Evolutionary conservation across 2,888 invertebrate genomes (phyloP), one percentile per base, ranked within the genome.

Genomic region (Anarsia innoxiella): DNA sequence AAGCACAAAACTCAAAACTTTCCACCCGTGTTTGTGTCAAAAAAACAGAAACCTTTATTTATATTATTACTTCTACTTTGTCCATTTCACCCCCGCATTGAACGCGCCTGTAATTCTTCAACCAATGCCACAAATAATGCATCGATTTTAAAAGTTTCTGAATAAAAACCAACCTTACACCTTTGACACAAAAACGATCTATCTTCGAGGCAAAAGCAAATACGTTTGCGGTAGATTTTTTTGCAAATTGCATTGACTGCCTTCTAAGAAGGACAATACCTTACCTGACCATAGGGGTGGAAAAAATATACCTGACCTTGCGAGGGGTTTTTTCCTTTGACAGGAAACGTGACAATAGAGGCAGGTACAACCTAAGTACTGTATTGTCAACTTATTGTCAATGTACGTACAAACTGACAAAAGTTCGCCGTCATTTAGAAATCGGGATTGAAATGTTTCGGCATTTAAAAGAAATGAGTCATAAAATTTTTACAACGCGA

Each of bases 301-400:
- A 52, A 67, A 70, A 69, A 59, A 61, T 59, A 65, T 72, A 68
- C 65, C 64, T 65, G 70, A 70, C 69, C 75, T 69, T 51, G 43
- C 47, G 45, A 37, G 9, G 19, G 48, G 9, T 60, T 67, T 65
- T 67, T 59, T 49, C 54, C 58, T 56, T 44, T 51, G 55, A 56
- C 74, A 82, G 77, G 79, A 77, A 76, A 75, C 53, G 64, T 63
- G 67, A 78, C 79, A 79, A 78, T 70, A 45, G 56, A n/a, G n/a
- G n/a, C n/a, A n/a, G n/a, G n/a, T n/a, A n/a, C n/a, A n/a, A n/a
- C n/a, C n/a, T n/a, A n/a, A n/a, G 59, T 55, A 47, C 50, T 45
- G 51, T 44, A 47, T n/a, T n/a, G n/a, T n/a, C n/a, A n/a, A n/a
- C n/a, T n/a, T n/a, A n/a, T n/a, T n/a, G n/a, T n/a, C n/a, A n/a